Percentiles rank a stretch among this genome's conserved stretches.
These are phyloP conservation scores for Phrynocephalus guinanensis DNA, from an alignment of 2,797 vertebrate species.

Conservation along the genomic window DNA sequence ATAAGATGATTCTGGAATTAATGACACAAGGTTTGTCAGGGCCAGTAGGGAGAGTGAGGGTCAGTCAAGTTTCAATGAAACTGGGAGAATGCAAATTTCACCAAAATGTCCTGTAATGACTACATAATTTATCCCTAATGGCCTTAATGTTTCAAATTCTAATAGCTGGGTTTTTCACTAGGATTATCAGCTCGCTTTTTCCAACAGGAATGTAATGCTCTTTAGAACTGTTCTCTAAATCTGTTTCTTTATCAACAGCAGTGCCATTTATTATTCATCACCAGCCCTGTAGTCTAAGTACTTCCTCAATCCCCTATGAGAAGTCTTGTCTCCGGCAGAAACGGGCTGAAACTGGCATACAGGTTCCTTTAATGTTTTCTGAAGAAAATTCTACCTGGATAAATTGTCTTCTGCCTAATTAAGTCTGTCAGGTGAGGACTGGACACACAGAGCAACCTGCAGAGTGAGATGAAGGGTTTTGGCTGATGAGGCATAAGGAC, in stretches of 20 bases:
- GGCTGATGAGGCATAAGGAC: background rate
- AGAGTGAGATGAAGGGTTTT: background rate
- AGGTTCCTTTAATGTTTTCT: conserved; percentile 13
- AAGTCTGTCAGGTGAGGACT: conserved; percentile 34
- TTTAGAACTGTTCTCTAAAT: conserved; percentile 31
- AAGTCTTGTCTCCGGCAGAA: background rate
- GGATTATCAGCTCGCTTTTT: conserved; percentile 12
- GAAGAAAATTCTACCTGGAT: conserved; percentile 17
- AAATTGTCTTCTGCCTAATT: conserved; percentile 34
- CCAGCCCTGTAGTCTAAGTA: conserved; percentile 14
- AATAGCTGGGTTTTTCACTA: background rate
- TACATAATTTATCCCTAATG: conserved; percentile 20
- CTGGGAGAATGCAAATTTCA: conserved; percentile 16
- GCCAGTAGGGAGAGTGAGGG: background rate
- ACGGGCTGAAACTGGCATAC: background rate
- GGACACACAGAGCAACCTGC: background rate
- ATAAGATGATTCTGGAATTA: conserved; percentile 34
- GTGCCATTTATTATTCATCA: conserved; percentile 32
- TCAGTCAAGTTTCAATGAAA: conserved; percentile 19
- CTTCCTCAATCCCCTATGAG: conserved; percentile 33
- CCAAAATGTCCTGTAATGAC: background rate
- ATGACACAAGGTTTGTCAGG: conserved; percentile 12
- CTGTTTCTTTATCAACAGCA: conserved; percentile 31
- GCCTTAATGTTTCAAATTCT: conserved; percentile 19
- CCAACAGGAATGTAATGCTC: conserved; percentile 21